These are phyloP conservation scores for Oceanodroma leucorhoa DNA, from an alignment of 2,797 vertebrate species.

Conservation along the genomic window DNA sequence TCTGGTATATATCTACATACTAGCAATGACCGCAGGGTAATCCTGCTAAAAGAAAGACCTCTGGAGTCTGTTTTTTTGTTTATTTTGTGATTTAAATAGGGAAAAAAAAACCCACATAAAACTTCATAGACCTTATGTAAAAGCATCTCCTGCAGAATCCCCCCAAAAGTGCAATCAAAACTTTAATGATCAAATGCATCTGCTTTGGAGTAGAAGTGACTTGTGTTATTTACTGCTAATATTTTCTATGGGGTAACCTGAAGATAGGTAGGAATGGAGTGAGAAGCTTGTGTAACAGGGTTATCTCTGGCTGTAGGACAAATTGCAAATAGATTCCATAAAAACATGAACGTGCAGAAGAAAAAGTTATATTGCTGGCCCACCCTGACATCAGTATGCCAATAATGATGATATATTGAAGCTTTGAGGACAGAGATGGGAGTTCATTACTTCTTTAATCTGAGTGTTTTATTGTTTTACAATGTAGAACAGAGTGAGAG, in stretches of 20 bases:
- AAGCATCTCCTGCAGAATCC: not conserved
- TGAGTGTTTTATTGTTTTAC: constrained; percentile 17
- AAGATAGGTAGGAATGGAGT: not conserved
- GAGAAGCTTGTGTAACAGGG: not conserved
- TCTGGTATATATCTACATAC: not conserved
- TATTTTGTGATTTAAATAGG: not conserved
- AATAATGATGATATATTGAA: not conserved
- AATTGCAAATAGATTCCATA: not conserved
- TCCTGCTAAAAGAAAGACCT: not conserved
- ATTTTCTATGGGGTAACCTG: not conserved
- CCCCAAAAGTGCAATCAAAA: not conserved
- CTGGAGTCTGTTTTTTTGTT: not conserved
- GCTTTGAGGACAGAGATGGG: not conserved
- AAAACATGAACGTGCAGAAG: not conserved
- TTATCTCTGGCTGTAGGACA: not conserved
- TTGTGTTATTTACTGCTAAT: not conserved
- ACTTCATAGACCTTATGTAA: not conserved
- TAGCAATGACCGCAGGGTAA: not conserved
- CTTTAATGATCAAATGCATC: not conserved
- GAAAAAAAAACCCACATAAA: not conserved
- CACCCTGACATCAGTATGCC: not conserved
- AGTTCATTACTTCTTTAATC: not conserved
- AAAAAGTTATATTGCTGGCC: not conserved
- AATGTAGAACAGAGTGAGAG: not conserved
- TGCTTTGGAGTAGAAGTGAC: not conserved